These are phyloP conservation scores for Physeter macrocephalus DNA, from an alignment of 2,113 vertebrate genomes.

Conservation along the genomic window DNA sequence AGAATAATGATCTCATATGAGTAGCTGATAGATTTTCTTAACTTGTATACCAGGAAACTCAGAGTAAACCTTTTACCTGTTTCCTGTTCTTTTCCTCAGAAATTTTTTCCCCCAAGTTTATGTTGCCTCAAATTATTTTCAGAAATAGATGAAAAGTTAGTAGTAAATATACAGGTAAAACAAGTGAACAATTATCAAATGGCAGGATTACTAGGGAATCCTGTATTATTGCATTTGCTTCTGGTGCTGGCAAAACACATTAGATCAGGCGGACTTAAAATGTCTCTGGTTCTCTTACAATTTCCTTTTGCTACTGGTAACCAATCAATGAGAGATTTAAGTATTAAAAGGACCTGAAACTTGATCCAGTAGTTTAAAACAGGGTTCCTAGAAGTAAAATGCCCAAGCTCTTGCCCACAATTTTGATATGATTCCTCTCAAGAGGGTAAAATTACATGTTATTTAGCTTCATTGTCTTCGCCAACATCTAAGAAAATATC, in stretches of 20 bases:
- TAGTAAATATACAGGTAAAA: background rate
- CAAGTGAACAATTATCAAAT: background rate
- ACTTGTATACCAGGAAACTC: background rate
- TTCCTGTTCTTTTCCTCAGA: background rate
- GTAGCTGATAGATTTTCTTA: background rate
- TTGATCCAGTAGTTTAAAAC: background rate
- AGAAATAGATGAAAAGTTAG: background rate
- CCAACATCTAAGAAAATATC: background rate
- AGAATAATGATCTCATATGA: background rate
- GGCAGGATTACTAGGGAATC: background rate
- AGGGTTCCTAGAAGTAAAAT: background rate
- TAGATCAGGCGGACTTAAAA: background rate
- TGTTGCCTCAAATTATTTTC: background rate
- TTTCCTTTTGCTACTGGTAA: background rate
- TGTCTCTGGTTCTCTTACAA: background rate
- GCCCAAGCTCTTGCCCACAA: background rate
- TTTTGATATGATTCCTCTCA: background rate
- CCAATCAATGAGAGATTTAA: background rate
- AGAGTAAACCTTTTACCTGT: background rate
- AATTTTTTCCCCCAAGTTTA: background rate
- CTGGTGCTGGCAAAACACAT: background rate
- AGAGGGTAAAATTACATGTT: background rate
- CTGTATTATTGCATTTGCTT: background rate
- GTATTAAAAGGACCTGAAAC: background rate
- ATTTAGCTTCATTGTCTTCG: background rate